A percentile compares a stretch with the other conserved stretches of the same genome.
Conservation (phyloP, 2,888 invertebrate genomes). For the Trachelus iudaicus region DNA sequence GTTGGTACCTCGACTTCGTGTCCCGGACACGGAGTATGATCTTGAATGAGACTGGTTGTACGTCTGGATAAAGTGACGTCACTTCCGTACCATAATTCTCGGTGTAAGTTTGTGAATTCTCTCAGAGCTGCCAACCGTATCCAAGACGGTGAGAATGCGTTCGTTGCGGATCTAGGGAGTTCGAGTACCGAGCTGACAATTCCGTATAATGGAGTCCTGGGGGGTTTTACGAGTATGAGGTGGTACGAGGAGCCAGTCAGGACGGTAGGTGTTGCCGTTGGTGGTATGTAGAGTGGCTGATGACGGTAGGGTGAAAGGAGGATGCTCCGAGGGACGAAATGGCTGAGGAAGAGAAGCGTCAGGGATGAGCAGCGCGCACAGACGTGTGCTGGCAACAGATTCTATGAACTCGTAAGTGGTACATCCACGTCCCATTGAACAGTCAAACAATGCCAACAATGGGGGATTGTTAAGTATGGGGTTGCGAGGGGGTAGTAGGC, state of each 20-base stretch:
- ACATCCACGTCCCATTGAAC: conserved; percentile 28
- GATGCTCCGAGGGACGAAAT: background rate
- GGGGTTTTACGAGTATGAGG: background rate
- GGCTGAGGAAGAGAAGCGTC: background rate
- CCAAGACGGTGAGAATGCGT: background rate
- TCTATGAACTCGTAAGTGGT: conserved; percentile 6
- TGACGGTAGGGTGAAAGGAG: background rate
- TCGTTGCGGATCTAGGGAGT: background rate
- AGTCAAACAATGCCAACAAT: conserved; percentile 37
- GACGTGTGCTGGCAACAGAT: conserved; percentile 1
- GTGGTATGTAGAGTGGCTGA: background rate
- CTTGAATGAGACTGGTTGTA: background rate
- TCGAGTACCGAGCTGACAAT: background rate
- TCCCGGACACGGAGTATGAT: background rate
- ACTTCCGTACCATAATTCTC: background rate
- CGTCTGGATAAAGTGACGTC: background rate
- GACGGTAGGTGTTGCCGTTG: background rate
- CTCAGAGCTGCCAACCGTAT: background rate
- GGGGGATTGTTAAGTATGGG: conserved; percentile 37
- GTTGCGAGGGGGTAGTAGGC: conserved; percentile 1
- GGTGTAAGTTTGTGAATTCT: background rate
- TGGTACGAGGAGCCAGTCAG: background rate
- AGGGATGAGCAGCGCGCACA: background rate
- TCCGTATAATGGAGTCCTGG: background rate
- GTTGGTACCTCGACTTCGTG: background rate